A percentile compares a stretch with the other conserved stretches of the same genome.
Conservation (phyloP, 2,888 invertebrate genomes). For the Lasioglossum lativentre region DNA sequence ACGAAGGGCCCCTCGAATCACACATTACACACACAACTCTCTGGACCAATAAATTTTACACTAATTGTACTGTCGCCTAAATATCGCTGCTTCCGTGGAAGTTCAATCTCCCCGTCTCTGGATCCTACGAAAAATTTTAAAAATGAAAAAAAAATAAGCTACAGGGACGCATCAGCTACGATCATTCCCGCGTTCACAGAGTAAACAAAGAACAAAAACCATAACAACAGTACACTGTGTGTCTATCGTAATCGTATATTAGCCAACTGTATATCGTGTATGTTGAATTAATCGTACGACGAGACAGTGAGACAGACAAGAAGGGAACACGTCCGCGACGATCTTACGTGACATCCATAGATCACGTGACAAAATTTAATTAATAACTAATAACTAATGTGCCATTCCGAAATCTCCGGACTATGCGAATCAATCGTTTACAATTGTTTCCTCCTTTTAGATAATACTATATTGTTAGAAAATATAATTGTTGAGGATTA, state of each 20-base stretch:
- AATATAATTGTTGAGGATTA: not conserved
- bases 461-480: not conserved
- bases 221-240: conserved; percentile 46
- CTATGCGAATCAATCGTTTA: not conserved
- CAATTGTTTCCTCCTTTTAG: not conserved
- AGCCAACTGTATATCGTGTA: conserved; percentile 54
- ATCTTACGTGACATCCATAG: not conserved
- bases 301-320: not conserved
- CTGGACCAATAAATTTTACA: conserved; percentile 84
- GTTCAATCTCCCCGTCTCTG: conserved; percentile 35
- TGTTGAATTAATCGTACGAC: conserved; percentile 35
- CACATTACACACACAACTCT: conserved; percentile 69
- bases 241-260: conserved; percentile 66
- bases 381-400: too few relatives aligned
- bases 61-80: conserved; percentile 72
- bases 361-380: not conserved
- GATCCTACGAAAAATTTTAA: conserved; percentile 18
- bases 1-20: conserved; percentile 40
- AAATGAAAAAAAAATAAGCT: not conserved
- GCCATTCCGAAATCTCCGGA: not conserved
- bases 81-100: conserved; percentile 43
- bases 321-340: not conserved
- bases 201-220: conserved; percentile 13
- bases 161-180: conserved; percentile 14
- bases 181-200: conserved; percentile 46